phyloP scores from a whole-genome alignment of 53 echinoderm and acorn worm species.

The Stichopus horrens region DNA sequence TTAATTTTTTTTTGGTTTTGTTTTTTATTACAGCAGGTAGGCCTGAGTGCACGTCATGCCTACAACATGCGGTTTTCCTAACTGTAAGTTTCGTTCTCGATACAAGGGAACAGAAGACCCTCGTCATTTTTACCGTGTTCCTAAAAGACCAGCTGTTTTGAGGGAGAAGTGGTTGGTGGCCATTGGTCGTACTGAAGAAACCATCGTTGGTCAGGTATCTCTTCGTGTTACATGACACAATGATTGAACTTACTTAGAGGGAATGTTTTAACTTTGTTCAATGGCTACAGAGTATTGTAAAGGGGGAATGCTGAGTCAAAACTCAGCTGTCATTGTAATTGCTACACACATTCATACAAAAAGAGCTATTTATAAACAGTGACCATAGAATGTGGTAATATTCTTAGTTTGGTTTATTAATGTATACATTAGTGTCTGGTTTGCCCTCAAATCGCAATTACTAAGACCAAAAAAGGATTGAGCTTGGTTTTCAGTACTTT shows the following conservation, averaged over 20 bases:
- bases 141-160: constrained; percentile 95
- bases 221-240: background rate
- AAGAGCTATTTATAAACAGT: too few relatives aligned
- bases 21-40: constrained; percentile 75
- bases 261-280: background rate
- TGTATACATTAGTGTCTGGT: background rate
- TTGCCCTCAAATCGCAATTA: background rate
- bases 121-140: constrained; percentile 99
- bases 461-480: background rate
- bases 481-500: background rate
- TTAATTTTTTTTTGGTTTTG: constrained; percentile 33
- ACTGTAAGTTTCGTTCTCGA: constrained; percentile 99
- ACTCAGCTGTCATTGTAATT: background rate
- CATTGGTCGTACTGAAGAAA: constrained; percentile 99
- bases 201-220: constrained; percentile 99
- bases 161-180: constrained; percentile 99
- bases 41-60: constrained; percentile 99
- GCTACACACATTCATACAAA: too few relatives aligned
- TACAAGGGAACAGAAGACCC: constrained; percentile 99
- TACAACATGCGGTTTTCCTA: constrained; percentile 99
- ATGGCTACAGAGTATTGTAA: background rate
- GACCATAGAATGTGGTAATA: too few relatives aligned
- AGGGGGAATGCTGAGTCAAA: background rate
- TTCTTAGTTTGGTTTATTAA: too few relatives aligned
- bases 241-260: background rate